These are phyloP conservation scores for Sialis lutaria DNA, from an alignment of 2,888 invertebrate genomes.

Conservation along the genomic window DNA sequence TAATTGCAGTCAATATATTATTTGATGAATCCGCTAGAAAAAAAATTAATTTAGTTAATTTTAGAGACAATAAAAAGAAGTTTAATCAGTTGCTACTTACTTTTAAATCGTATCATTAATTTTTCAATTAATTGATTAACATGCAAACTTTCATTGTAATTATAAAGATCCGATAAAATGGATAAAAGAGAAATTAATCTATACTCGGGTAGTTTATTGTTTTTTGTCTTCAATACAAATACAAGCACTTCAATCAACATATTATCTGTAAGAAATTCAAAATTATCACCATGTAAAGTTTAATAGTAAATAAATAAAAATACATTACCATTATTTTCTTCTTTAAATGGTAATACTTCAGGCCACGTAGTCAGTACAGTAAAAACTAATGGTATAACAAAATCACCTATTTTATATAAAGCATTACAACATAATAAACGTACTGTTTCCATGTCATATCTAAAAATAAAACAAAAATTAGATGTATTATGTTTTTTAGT, in stretches of 20 bases:
- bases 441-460: constrained; percentile 22
- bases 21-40: too few relatives aligned
- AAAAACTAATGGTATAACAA: constrained; percentile 22
- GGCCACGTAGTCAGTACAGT: constrained; percentile 26
- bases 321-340: constrained; percentile 13
- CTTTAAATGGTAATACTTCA: constrained; percentile 24
- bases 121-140: neutral
- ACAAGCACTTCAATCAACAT: constrained; percentile 23
- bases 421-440: constrained; percentile 27
- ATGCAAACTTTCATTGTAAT: constrained; percentile 18
- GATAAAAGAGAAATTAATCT: constrained; percentile 20
- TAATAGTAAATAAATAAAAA: neutral
- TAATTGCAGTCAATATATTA: too few relatives aligned
- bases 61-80: too few relatives aligned
- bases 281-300: neutral
- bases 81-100: neutral
- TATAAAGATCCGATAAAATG: constrained; percentile 21
- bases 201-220: constrained; percentile 15
- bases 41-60: too few relatives aligned
- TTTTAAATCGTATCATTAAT: neutral
- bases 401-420: constrained; percentile 23
- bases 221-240: constrained; percentile 19
- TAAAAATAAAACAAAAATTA: neutral
- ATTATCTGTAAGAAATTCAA: constrained; percentile 17
- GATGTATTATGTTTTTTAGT: neutral